Base-by-base conservation (phyloP, 2,888 invertebrate genomes). In the Protodeltote pygarga region DNA sequence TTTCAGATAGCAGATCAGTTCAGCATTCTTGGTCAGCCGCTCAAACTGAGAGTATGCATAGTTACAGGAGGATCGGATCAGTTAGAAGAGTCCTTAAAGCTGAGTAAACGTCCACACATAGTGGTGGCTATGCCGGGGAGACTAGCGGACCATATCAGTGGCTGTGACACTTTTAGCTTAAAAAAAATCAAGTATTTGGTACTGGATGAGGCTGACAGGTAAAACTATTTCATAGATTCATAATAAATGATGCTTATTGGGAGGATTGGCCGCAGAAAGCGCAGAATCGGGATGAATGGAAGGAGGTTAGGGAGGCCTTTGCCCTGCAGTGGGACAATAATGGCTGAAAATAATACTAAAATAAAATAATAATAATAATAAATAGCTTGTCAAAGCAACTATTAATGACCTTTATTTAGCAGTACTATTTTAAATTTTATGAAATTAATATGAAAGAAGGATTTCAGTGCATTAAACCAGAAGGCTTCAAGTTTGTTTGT, bases 121-220 rank as follows among this genome's bases (percentile, higher is more conserved):
- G 97, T 99, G 1, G 96, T 99, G 0, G 97, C 99, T 0, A 99
- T 99, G 81, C 99, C 99, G 0, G 99, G 99, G 1, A 93, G 99
- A 10, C 86, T 99, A 23, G 97, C 97, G 0, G 99, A 99, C 85
- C 98, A 98, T 79, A 93, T 99, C 5, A 95, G 96, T 38, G 97
- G 97, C 67, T 97, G 97, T 76, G 93, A 96, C 63, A 97, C 96
- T 9, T 96, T 97, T 74, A 94, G 94, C 1, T 94, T 98, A 64
- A 94, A 94, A 66, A 95, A 94, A 70, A 94, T 98, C 0, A 95
- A 96, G 73, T 97, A 95, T 89, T 88, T 99, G 67, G 98, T 99
- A 0, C 84, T 99, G 38, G 99, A 99, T 89, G 99, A 99, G 92
- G 99, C 99, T 19, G 99, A 99, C 80, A 94, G 97, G 85, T 93